A percentile compares a stretch with the other conserved stretches of the same genome.
These are phyloP conservation scores for Serrognathus titanus DNA, from an alignment of 2,888 invertebrate species.

Conservation along the genomic window DNA sequence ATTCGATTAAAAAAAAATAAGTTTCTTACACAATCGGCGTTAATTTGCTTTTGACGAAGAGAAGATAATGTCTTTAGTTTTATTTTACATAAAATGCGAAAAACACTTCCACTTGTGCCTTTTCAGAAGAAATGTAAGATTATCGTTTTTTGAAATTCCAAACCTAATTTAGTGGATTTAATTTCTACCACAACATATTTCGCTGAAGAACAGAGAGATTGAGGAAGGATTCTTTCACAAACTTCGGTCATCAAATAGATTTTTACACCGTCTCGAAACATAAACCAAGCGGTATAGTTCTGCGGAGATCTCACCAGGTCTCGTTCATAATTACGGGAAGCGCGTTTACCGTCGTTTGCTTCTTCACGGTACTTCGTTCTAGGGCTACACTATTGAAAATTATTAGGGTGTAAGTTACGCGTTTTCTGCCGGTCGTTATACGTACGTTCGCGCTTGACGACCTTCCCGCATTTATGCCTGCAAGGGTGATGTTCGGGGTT, in stretches of 20 bases:
- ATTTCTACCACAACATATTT: neutral
- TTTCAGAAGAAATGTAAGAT: no score
- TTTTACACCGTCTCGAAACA: conserved; percentile 35
- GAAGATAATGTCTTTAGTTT: no score
- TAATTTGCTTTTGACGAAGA: no score
- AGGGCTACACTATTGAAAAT: conserved; percentile 11
- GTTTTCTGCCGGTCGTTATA: neutral
- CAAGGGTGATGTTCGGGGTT: conserved; percentile 2
- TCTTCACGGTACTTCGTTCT: neutral
- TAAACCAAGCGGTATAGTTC: conserved; percentile 28
- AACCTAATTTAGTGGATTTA: no score
- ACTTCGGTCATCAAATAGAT: conserved; percentile 34
- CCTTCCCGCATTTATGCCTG: neutral
- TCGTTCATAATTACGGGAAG: conserved; percentile 32
- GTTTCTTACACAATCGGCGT: no score
- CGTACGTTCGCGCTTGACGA: neutral
- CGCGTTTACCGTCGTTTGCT: conserved; percentile 11
- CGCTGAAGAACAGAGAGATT: neutral
- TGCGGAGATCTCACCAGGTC: conserved; percentile 27
- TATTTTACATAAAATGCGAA: no score
- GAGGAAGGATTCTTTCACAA: conserved; percentile 22
- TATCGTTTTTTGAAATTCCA: no score
- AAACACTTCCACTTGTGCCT: no score
- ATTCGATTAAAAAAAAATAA: no score
- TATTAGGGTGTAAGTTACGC: conserved; percentile 16